phyloP scores from a whole-genome alignment of 2,113 vertebrate genomes.

The Camarhynchus parvulus region DNA sequence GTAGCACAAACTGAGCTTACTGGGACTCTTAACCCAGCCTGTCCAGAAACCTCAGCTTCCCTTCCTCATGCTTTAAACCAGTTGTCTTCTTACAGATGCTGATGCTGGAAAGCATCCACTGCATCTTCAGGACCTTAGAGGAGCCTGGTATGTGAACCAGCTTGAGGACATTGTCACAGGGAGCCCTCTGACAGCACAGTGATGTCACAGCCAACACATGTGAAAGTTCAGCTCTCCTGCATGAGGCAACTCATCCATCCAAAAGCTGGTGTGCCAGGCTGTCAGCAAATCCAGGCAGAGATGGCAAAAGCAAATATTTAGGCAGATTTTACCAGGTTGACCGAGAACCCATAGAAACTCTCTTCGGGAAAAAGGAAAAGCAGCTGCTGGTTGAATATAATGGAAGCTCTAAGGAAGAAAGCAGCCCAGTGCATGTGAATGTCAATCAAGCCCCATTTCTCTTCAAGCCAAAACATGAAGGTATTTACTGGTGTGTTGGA shows the following conservation, averaged over 20 bases:
- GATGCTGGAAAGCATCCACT: too few relatives aligned
- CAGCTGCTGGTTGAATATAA: neutral
- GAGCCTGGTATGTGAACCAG: neutral
- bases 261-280: neutral
- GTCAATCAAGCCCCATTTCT: neutral
- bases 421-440: neutral
- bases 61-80: neutral
- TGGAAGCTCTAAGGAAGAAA: neutral
- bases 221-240: neutral
- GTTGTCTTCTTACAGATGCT: too few relatives aligned
- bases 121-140: neutral
- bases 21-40: neutral
- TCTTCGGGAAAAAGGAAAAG: neutral
- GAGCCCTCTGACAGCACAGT: neutral
- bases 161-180: neutral
- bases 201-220: rapidly evolving
- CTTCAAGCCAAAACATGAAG: neutral
- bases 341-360: neutral
- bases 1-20: neutral
- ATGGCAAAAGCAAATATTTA: neutral
- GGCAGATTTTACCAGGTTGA: neutral
- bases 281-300: neutral
- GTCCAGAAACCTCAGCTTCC: neutral
- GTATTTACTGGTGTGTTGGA: neutral
- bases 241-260: neutral